phyloP scores from a whole-genome alignment of 1,140 invertebrate genomes.

The Temnothorax longispinosus region DNA sequence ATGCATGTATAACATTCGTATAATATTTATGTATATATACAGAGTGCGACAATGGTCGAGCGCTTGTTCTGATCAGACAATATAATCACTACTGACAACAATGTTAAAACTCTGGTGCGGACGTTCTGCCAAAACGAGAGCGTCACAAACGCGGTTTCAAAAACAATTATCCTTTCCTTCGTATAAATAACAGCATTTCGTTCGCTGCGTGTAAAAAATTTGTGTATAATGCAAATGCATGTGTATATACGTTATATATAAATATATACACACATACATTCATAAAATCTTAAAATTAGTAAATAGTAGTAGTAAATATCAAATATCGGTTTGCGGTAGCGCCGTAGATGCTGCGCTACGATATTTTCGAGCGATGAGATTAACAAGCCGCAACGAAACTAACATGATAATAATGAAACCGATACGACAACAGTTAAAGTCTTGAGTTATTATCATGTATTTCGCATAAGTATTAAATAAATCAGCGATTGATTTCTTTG shows the following conservation, averaged over 20 bases:
- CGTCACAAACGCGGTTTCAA: neutral
- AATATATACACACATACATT: neutral
- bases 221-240: neutral
- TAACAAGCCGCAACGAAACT: neutral
- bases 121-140: neutral
- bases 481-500: neutral
- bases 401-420: neutral
- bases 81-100: slow-evolving; percentile 46
- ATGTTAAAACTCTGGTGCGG: slow-evolving; percentile 51
- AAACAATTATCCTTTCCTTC: neutral
- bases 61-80: slow-evolving; percentile 45
- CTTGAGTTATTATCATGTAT: neutral
- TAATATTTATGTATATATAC: slow-evolving; percentile 52
- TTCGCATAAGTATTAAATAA: neutral
- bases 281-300: slow-evolving; percentile 6
- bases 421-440: neutral
- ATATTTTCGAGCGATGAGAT: slow-evolving; percentile 21
- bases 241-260: neutral
- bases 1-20: slow-evolving; percentile 19
- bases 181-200: slow-evolving; percentile 12
- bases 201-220: neutral
- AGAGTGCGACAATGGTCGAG: slow-evolving; percentile 38
- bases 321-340: neutral
- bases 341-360: neutral
- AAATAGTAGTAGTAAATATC: neutral